Conservation (phyloP, 1,140 invertebrate species). For the Philaenus spumarius region DNA sequence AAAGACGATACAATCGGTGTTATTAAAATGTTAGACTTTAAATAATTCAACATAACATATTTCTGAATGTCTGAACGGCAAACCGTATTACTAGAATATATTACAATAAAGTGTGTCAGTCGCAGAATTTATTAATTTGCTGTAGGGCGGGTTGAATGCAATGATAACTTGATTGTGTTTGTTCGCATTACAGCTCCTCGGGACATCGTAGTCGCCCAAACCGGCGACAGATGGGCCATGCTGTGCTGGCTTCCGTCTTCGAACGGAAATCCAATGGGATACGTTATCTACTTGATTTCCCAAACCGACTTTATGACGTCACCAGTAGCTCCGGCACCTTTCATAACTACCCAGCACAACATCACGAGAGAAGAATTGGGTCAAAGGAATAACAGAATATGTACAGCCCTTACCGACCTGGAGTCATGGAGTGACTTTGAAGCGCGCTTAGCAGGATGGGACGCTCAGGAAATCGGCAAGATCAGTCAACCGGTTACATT, state of each 20-base stretch:
- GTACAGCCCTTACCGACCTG: conserved; percentile 11
- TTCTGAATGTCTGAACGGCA: too few species aligned
- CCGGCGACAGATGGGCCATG: conserved; percentile 20
- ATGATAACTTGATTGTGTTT: too few species aligned
- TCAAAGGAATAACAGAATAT: background rate
- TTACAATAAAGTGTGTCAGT: too few species aligned
- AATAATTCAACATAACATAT: too few species aligned
- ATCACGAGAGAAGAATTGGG: conserved; percentile 9
- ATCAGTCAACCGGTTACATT: conserved; percentile 12
- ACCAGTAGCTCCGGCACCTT: background rate
- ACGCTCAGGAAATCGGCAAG: conserved; percentile 11
- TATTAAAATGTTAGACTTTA: too few species aligned
- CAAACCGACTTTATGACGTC: conserved; percentile 17
- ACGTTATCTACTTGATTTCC: conserved; percentile 11
- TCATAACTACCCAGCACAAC: conserved; percentile 1
- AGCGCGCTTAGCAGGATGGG: conserved; percentile 16
- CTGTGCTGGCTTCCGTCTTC: conserved; percentile 19
- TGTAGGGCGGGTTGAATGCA: too few species aligned
- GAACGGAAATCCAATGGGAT: conserved; percentile 15
- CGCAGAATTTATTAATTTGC: too few species aligned
- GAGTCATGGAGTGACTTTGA: conserved; percentile 21
- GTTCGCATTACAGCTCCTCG: too few species aligned
- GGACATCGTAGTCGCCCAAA: conserved; percentile 14
- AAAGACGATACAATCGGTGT: too few species aligned
- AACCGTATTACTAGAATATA: too few species aligned